Percentiles rank a stretch among this genome's conserved stretches.
Evolutionary conservation across 2,888 invertebrate species (phyloP).

Genomic region (Diplolepis rosae): DNA sequence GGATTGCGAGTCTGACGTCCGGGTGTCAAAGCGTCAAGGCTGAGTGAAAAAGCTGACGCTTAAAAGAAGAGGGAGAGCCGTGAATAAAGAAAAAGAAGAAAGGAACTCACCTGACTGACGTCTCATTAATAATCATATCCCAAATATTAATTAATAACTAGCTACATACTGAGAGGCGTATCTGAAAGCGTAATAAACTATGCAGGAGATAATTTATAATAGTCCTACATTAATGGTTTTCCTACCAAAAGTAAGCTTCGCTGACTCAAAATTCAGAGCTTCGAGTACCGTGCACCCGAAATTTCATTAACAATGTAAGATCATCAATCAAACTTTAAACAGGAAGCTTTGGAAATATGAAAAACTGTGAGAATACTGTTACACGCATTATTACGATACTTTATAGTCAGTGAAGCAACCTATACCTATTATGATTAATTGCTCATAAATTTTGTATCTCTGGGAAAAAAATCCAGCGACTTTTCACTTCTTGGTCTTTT

Average conservation of each 20-base stretch:
- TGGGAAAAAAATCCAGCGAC: background rate
- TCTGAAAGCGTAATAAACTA: slow-evolving; percentile 11
- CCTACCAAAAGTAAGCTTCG: slow-evolving; percentile 2
- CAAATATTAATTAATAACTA: slow-evolving; percentile 40
- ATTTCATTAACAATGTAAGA: slow-evolving; percentile 22
- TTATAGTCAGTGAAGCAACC: background rate
- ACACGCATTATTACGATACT: background rate
- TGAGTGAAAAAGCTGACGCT: slow-evolving; percentile 33
- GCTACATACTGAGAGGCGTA: slow-evolving; percentile 11
- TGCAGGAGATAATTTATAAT: slow-evolving; percentile 34
- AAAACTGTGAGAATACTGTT: background rate
- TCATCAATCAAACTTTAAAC: slow-evolving; percentile 1
- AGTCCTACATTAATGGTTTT: slow-evolving; percentile 27
- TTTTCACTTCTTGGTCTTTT: no score
- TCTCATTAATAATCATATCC: slow-evolving; percentile 43
- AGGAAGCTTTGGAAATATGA: background rate
- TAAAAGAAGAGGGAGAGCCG: slow-evolving; percentile 19
- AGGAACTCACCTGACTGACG: slow-evolving; percentile 28
- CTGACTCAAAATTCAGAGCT: slow-evolving; percentile 21
- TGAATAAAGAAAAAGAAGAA: slow-evolving; percentile 28
- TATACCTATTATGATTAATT: background rate
- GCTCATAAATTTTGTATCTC: background rate
- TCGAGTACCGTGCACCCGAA: slow-evolving; percentile 10
- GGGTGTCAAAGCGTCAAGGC: slow-evolving; percentile 36
- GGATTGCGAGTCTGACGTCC: slow-evolving; percentile 20